Evolutionary conservation across 1,140 invertebrate species (phyloP).

Genomic region (Drosophila nigromelanica): DNA sequence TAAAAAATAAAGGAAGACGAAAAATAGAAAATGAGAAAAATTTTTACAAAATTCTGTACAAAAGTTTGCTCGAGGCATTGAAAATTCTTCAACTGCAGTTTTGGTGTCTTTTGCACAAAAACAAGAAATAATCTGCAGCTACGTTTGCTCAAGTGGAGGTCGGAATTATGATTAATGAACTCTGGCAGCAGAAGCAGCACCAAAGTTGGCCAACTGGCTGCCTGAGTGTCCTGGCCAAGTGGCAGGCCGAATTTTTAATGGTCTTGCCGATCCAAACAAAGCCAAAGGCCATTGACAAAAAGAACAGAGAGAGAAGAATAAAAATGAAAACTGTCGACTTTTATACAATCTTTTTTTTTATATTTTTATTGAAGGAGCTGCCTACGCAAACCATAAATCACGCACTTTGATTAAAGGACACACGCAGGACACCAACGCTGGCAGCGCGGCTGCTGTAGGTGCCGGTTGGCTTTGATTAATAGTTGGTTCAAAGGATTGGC

Average conservation of each 20-base stretch:
- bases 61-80: constrained; percentile 52
- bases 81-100: constrained; percentile 65
- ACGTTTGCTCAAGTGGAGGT: constrained; percentile 32
- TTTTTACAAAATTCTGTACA: constrained; percentile 22
- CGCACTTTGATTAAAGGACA: constrained; percentile 69
- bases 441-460: constrained; percentile 53
- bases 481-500: constrained; percentile 68
- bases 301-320: constrained; percentile 3
- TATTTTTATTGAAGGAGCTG: constrained; percentile 32
- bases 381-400: constrained; percentile 63
- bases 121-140: constrained; percentile 57
- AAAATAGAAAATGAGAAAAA: constrained; percentile 25
- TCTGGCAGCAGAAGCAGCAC: constrained; percentile 4
- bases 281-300: constrained; percentile 68
- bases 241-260: constrained; percentile 70
- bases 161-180: constrained; percentile 77
- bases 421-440: constrained; percentile 32
- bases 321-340: constrained; percentile 28
- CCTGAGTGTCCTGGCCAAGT: constrained; percentile 46
- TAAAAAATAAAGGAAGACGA: neutral
- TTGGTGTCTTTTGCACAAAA: constrained; percentile 48
- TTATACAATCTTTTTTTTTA: constrained; percentile 18
- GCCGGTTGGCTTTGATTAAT: constrained; percentile 64
- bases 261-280: constrained; percentile 58
- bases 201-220: constrained; percentile 68